These are phyloP conservation scores for Larimichthys polyactis DNA, from an alignment of 2,113 vertebrate species.

Conservation along the genomic window DNA sequence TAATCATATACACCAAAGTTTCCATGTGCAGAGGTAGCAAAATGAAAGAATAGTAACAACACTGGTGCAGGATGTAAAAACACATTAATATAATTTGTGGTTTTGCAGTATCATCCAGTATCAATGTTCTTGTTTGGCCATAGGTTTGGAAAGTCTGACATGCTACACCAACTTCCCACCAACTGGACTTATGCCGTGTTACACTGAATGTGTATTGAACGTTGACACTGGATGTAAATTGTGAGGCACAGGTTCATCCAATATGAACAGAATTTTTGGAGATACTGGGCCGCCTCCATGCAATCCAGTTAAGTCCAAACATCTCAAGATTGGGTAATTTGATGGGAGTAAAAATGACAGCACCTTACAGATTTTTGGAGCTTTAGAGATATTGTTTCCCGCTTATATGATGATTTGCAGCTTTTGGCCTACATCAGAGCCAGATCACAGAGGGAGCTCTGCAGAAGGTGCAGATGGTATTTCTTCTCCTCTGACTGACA, in stretches of 20 bases:
- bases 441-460: constrained; percentile 49
- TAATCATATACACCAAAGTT: not conserved
- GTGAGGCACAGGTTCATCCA: not conserved
- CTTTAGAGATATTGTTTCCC: constrained; percentile 45
- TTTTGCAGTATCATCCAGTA: not conserved
- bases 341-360: constrained; percentile 1
- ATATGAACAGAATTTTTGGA: not conserved
- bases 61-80: not conserved
- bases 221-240: not conserved
- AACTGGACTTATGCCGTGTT: not conserved
- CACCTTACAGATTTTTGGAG: constrained; percentile 26
- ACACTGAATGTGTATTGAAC: not conserved
- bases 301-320: constrained; percentile 9
- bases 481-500: constrained; percentile 55
- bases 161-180: not conserved
- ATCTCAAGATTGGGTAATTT: constrained; percentile 12
- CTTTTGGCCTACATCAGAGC: constrained; percentile 38
- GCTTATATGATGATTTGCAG: constrained; percentile 57
- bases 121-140: not conserved
- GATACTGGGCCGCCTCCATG: not conserved
- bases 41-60: not conserved
- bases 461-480: constrained; percentile 67
- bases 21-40: not conserved
- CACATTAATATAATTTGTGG: not conserved
- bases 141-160: not conserved